phyloP scores from a whole-genome alignment of 2,113 vertebrate species.

The Chionis minor region DNA sequence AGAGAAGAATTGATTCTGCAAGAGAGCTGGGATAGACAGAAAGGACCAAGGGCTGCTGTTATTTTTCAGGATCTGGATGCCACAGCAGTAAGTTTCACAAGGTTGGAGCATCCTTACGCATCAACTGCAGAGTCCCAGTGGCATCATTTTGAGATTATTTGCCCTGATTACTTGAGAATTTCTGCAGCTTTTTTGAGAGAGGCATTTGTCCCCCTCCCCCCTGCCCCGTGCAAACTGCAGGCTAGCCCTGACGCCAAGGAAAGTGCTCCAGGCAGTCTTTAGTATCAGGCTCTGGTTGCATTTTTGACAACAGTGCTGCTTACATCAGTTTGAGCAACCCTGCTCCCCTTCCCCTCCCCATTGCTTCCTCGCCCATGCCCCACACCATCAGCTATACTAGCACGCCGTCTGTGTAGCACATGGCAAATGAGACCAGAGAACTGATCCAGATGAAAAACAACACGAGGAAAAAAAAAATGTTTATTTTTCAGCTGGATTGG shows the following conservation, averaged over 20 bases:
- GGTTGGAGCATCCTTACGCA: not conserved
- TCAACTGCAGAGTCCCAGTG: not conserved
- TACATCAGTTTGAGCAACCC: not conserved
- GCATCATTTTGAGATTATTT: not conserved
- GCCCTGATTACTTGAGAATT: not conserved
- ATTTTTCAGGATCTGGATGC: not conserved
- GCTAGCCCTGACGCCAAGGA: not conserved
- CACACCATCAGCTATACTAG: not conserved
- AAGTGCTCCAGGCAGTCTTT: not conserved
- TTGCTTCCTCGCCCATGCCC: not conserved
- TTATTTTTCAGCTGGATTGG: conserved; percentile 23
- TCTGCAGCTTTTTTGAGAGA: not conserved
- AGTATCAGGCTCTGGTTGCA: not conserved
- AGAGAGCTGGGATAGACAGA: not conserved
- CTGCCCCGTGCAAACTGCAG: not conserved
- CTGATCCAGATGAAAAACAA: conserved; percentile 23
- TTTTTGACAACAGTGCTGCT: not conserved
- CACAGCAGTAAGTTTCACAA: not conserved
- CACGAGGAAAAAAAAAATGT: not conserved
- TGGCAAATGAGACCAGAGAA: not conserved
- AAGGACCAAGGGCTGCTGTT: not conserved
- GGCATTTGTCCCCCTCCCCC: not conserved
- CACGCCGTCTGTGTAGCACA: not conserved
- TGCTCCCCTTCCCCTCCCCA: not conserved
- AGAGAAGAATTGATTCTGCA: not conserved